Percentiles rank a stretch among this genome's conserved stretches.
phyloP scores from a whole-genome alignment of 2,113 vertebrate species.

The Saimiri boliviensis region DNA sequence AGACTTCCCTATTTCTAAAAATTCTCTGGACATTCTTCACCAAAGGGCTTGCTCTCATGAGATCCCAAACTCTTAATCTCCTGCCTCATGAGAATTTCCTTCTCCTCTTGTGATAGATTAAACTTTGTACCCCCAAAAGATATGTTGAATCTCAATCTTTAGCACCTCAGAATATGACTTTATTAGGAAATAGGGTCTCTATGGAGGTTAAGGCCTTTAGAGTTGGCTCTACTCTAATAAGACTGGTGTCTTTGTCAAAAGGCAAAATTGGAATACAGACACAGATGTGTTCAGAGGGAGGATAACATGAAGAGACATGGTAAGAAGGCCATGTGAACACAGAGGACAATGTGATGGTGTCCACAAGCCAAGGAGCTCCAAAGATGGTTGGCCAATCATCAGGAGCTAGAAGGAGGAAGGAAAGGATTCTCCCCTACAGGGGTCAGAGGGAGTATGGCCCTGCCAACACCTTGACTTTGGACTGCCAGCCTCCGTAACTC shows the following conservation, averaged over 20 bases:
- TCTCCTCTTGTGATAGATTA: not conserved
- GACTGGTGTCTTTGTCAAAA: not conserved
- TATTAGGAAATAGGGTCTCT: not conserved
- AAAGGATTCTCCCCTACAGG: not conserved
- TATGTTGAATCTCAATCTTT: not conserved
- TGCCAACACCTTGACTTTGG: not conserved
- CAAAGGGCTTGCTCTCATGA: not conserved
- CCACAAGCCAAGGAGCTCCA: fast-evolving
- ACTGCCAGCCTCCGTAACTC: not conserved
- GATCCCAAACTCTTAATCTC: not conserved
- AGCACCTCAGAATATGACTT: not conserved
- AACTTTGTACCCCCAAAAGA: not conserved
- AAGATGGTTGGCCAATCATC: not conserved
- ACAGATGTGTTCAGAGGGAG: not conserved
- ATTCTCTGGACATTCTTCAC: not conserved
- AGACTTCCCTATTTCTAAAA: not conserved
- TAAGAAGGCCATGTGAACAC: not conserved
- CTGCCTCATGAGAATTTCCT: not conserved
- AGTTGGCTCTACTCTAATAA: not conserved
- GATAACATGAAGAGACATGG: not conserved
- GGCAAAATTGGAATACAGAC: not conserved
- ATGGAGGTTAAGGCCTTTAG: not conserved
- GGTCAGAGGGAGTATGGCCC: not conserved
- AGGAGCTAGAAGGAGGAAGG: not conserved
- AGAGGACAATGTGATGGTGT: not conserved